These are phyloP conservation scores for Dichetophora obliterata DNA, from an alignment of 2,888 invertebrate genomes.

Conservation along the genomic window DNA sequence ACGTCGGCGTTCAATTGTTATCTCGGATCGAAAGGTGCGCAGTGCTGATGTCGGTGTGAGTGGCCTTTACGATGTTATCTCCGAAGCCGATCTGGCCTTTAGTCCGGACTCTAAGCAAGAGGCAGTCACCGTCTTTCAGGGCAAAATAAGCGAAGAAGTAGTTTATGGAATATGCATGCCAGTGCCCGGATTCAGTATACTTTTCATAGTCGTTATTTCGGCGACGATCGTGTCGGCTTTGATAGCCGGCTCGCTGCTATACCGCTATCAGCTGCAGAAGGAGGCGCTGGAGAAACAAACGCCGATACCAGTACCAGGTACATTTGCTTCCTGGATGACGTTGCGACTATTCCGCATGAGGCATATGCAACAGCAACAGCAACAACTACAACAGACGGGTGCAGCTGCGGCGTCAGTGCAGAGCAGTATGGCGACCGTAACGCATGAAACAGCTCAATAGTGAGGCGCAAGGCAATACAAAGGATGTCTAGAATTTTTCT, in stretches of 20 bases:
- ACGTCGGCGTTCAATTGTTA: slow-evolving; percentile 77
- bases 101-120: slow-evolving; percentile 85
- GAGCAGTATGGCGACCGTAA: slow-evolving; percentile 38
- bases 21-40: slow-evolving; percentile 80
- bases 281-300: slow-evolving; percentile 73
- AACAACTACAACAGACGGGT: slow-evolving; percentile 57
- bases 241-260: slow-evolving; percentile 86
- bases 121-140: slow-evolving; percentile 89
- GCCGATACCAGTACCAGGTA: slow-evolving; percentile 74
- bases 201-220: slow-evolving; percentile 88
- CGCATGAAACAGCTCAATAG: slow-evolving; percentile 63
- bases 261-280: slow-evolving; percentile 82
- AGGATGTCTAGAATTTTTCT: background rate
- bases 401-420: slow-evolving; percentile 42
- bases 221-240: slow-evolving; percentile 89
- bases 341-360: slow-evolving; percentile 75
- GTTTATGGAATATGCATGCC: slow-evolving; percentile 94
- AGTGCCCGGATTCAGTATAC: slow-evolving; percentile 87
- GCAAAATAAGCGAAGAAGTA: slow-evolving; percentile 88
- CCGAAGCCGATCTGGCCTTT: slow-evolving; percentile 91
- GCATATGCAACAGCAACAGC: slow-evolving; percentile 60
- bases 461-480: slow-evolving; percentile 25
- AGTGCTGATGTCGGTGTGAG: slow-evolving; percentile 92
- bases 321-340: slow-evolving; percentile 83
- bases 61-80: slow-evolving; percentile 90